A percentile compares a stretch with the other conserved stretches of the same genome.
These are phyloP conservation scores for Mormyrus lacerda DNA, from an alignment of 2,113 vertebrate genomes.

Conservation along the genomic window DNA sequence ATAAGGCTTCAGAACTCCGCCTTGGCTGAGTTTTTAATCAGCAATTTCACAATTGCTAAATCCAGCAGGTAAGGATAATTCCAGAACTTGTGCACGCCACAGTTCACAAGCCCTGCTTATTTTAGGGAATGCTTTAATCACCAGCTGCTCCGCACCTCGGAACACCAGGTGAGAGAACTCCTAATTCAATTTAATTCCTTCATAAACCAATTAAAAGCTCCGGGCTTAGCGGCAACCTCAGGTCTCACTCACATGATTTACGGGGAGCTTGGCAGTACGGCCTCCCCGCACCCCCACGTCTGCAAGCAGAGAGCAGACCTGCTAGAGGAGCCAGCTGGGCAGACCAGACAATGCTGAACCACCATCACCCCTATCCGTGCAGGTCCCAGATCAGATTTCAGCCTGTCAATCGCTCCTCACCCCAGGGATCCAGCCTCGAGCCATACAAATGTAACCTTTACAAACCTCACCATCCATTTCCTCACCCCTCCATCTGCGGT, in stretches of 20 bases:
- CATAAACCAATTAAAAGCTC: neutral
- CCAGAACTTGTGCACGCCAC: neutral
- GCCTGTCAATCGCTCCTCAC: neutral
- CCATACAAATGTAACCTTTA: neutral
- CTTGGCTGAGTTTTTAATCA: neutral
- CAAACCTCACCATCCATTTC: neutral
- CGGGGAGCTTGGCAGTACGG: neutral
- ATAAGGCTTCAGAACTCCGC: neutral
- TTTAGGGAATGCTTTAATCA: neutral
- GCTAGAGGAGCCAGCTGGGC: neutral
- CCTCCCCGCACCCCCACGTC: neutral
- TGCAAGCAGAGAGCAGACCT: neutral
- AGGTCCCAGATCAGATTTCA: neutral
- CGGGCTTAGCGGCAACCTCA: neutral
- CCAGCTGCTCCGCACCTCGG: neutral
- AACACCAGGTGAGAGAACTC: neutral
- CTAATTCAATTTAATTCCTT: neutral
- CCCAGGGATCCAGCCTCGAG: neutral
- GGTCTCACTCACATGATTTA: neutral
- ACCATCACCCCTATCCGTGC: neutral
- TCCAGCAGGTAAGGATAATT: neutral
- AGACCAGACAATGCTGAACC: neutral
- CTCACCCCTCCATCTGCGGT: neutral
- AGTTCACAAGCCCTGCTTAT: neutral
- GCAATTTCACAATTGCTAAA: neutral